Conservation (phyloP, 2,888 invertebrate species). For the Epistrophe grossulariae region DNA sequence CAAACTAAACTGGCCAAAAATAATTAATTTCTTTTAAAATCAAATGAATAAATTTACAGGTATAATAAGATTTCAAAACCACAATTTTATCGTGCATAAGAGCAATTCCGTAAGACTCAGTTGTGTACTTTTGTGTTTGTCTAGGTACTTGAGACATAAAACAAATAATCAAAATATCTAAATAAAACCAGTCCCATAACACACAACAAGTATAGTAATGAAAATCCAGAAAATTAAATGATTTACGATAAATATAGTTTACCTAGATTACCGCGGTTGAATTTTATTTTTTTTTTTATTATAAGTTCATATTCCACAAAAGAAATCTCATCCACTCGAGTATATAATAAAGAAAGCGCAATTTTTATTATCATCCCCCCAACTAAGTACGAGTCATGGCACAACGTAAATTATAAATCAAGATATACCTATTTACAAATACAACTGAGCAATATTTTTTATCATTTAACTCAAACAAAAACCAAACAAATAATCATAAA, state of each 20-base stretch:
- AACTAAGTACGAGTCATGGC: not conserved
- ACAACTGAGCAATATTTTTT: not conserved
- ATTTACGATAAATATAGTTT: not conserved
- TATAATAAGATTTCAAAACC: too few species aligned
- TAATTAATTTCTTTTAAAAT: too few species aligned
- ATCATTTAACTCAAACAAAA: conserved; percentile 7
- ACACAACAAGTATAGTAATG: accelerated
- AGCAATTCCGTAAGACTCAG: too few species aligned
- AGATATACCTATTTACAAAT: not conserved
- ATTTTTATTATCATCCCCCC: conserved; percentile 26
- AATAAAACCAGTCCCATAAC: not conserved
- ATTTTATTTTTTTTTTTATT: not conserved
- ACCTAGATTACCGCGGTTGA: not conserved
- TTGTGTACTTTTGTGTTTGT: too few species aligned
- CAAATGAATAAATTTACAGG: too few species aligned
- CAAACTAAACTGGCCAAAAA: too few species aligned
- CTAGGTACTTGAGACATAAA: too few species aligned
- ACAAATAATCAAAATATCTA: too few species aligned
- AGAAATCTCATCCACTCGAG: not conserved
- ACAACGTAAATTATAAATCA: not conserved
- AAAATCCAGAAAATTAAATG: not conserved
- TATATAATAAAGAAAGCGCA: conserved; percentile 5
- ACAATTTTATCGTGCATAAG: too few species aligned
- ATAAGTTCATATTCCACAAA: not conserved
- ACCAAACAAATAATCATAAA: conserved; percentile 9